Evolutionary conservation across 2,797 vertebrate genomes (phyloP), one percentile per base, ranked within the genome.

Genomic region (Naso thynnoides): DNA sequence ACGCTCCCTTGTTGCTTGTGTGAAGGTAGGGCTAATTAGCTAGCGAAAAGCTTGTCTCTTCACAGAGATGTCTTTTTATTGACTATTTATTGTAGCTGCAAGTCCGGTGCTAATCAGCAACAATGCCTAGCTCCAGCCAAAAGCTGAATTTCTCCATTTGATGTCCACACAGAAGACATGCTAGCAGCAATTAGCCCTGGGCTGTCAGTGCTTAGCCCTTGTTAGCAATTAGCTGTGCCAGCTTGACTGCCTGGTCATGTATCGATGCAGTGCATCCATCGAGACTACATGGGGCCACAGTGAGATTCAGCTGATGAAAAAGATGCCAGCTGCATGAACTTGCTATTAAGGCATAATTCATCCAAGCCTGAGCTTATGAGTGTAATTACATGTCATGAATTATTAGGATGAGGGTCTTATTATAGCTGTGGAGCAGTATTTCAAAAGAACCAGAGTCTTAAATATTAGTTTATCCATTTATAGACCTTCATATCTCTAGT

Each of bases 401-500:
- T 87, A 91, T 91, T 84, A 82, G 69, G 49, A 73, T 68, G 77
- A 78, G 75, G 58, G 38, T 84, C 88, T 85, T 90, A 88, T 87
- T 89, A 78, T 89, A 90, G 83, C 68, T 54, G 14, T 14, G 44
- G 59, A 83, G 81, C 76, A 31, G 67, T 85, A 77, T 89, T 90
- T 89, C 76, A 81, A 66, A 82, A 86, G 85, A 89, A 89, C 48
- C 70, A 70, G 57, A 65, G 23, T 84, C 65, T 89, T 86, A 88
- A 92, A 88, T 89, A 90, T 90, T 91, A 84, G 87, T 89, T 88
- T 87, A 91, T 89, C 69, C 72, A 21, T 89, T 83, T 87, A 82
- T 85, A 85, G 81, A 85, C 60, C 55, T 66, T 65, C 64, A 79
- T 74, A 83, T 79, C 65, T 74, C 68, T 56, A 54, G 67, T 84